These are phyloP conservation scores for Illadopsis cleaveri DNA, from an alignment of 2,113 vertebrate species.

Conservation along the genomic window DNA sequence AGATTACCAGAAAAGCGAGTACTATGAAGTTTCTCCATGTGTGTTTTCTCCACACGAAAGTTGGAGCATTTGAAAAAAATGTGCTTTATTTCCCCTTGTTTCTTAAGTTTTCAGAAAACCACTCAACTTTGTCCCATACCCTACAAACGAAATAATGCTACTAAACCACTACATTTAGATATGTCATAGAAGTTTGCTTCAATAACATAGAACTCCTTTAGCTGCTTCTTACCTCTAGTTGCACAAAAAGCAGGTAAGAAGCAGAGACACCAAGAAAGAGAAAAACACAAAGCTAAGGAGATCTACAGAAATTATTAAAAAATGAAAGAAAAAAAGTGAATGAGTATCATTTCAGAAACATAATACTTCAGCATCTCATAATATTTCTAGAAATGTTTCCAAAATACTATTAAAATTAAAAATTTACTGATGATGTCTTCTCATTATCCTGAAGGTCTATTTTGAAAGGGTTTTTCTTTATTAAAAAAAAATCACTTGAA, in stretches of 20 bases:
- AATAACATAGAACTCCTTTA: not conserved
- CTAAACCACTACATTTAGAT: not conserved
- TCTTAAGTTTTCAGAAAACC: not conserved
- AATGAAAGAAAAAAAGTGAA: not conserved
- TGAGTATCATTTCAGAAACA: not conserved
- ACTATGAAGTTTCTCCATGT: not conserved
- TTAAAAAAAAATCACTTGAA: not conserved
- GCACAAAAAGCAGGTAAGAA: not conserved
- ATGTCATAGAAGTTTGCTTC: not conserved
- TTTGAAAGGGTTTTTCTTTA: not conserved
- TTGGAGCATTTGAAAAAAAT: fast-evolving
- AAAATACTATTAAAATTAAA: not conserved
- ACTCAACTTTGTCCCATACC: not conserved
- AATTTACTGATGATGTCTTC: not conserved
- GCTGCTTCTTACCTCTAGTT: not conserved
- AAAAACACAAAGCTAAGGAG: fast-evolving
- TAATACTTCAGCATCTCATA: not conserved
- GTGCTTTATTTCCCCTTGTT: not conserved
- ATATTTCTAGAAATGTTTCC: not conserved
- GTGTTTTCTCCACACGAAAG: not conserved
- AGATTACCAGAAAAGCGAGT: not conserved
- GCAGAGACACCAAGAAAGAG: not conserved
- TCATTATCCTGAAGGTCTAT: not conserved
- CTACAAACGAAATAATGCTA: not conserved
- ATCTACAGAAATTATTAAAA: not conserved